These are phyloP conservation scores for Gobio occitaniae DNA, from an alignment of 2,797 vertebrate species.

Conservation along the genomic window DNA sequence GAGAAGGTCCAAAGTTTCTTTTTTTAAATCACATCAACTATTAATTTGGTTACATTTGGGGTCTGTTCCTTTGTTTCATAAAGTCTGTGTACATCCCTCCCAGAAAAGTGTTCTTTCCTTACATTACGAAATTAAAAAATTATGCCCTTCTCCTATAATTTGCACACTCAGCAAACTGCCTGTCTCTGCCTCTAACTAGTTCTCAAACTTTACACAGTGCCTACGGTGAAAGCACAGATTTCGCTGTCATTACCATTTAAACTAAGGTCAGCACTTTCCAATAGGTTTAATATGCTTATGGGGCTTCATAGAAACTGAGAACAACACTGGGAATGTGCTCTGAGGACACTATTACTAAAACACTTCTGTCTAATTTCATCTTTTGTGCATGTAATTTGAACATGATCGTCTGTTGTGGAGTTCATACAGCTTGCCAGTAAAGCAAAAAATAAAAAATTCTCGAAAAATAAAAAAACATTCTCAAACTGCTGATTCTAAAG, in stretches of 20 bases:
- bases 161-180: conserved; percentile 17
- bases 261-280: conserved; percentile 19
- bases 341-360: background rate
- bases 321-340: background rate
- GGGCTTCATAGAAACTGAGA: background rate
- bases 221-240: conserved; percentile 18
- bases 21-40: conserved; percentile 9
- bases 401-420: conserved; percentile 7
- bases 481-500: no score
- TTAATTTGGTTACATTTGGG: background rate
- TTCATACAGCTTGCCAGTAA: background rate
- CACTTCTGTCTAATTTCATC: background rate
- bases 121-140: background rate
- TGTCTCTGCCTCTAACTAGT: conserved; percentile 21
- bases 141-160: background rate
- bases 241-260: background rate
- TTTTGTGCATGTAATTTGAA: background rate
- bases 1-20: background rate
- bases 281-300: background rate
- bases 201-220: conserved; percentile 9
- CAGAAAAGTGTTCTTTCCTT: background rate
- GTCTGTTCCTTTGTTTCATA: background rate
- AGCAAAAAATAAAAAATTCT: background rate
- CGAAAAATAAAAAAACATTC: no score
- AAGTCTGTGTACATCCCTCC: background rate